Conservation (phyloP, 2,113 vertebrate species). For the Ceyx cyanopectus region DNA sequence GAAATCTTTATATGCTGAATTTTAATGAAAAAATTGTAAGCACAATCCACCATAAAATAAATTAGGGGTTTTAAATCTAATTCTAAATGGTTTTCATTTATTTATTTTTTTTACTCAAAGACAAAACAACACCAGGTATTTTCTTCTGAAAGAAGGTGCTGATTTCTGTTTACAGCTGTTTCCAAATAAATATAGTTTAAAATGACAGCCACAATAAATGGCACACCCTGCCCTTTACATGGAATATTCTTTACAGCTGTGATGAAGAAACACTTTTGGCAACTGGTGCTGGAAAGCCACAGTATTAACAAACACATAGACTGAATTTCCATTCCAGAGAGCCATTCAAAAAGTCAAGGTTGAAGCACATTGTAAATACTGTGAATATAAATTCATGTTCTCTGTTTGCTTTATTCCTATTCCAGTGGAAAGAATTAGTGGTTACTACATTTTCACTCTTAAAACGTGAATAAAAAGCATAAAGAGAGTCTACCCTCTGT, state of each 20-base stretch:
- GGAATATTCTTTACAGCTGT: not conserved
- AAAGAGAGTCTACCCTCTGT: not conserved
- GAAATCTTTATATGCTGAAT: not conserved
- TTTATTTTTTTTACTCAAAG: no score
- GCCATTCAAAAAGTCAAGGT: not conserved
- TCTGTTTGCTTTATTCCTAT: not conserved
- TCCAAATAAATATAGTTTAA: not conserved
- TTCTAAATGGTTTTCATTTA: not conserved
- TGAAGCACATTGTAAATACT: not conserved
- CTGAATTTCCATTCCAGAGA: not conserved
- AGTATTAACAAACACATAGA: not conserved
- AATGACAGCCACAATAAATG: not conserved
- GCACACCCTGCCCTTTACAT: not conserved
- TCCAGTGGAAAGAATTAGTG: not conserved
- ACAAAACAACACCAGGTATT: not conserved
- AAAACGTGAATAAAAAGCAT: not conserved
- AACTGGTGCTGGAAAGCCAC: not conserved
- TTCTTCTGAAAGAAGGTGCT: not conserved
- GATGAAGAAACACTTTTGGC: not conserved
- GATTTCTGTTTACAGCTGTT: not conserved
- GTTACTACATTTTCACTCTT: not conserved
- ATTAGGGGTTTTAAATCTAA: not conserved
- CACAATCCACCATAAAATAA: rapidly evolving
- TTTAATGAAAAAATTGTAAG: not conserved
- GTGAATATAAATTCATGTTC: not conserved